phyloP scores from a whole-genome alignment of 2,797 vertebrate species.

The Microhierax caerulescens region DNA sequence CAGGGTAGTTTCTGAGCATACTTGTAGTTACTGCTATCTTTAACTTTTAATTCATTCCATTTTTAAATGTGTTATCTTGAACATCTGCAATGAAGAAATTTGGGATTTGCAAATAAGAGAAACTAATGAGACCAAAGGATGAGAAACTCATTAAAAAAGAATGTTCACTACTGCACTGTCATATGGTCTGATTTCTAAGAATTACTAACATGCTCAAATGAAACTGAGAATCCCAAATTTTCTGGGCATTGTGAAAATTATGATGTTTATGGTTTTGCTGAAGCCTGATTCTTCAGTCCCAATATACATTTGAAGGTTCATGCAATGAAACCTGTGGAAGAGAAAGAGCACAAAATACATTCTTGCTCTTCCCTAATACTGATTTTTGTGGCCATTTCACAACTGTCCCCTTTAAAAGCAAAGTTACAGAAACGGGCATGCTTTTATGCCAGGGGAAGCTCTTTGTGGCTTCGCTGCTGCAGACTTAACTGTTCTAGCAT shows the following conservation, averaged over 20 bases:
- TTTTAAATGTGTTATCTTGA: background rate
- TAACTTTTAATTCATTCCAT: background rate
- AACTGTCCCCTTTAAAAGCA: background rate
- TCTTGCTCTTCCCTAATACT: background rate
- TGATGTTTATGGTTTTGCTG: background rate
- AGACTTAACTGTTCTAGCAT: background rate
- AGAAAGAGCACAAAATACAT: background rate
- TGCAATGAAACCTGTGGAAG: background rate
- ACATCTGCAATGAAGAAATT: background rate
- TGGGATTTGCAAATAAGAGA: background rate
- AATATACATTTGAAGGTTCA: background rate
- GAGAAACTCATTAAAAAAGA: background rate
- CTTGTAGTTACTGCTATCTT: background rate
- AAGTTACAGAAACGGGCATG: background rate
- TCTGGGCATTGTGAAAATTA: background rate
- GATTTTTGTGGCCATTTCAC: background rate
- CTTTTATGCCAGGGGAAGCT: background rate
- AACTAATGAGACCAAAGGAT: background rate
- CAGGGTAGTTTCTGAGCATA: background rate
- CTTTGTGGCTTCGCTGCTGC: background rate
- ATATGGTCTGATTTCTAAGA: background rate
- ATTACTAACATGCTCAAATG: background rate
- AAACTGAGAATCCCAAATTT: background rate
- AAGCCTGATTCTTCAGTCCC: background rate
- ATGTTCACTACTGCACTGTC: background rate